Evolutionary conservation across 2,113 vertebrate species (phyloP), one percentile per base, ranked within the genome.

Genomic region (Siniperca knerii): DNA sequence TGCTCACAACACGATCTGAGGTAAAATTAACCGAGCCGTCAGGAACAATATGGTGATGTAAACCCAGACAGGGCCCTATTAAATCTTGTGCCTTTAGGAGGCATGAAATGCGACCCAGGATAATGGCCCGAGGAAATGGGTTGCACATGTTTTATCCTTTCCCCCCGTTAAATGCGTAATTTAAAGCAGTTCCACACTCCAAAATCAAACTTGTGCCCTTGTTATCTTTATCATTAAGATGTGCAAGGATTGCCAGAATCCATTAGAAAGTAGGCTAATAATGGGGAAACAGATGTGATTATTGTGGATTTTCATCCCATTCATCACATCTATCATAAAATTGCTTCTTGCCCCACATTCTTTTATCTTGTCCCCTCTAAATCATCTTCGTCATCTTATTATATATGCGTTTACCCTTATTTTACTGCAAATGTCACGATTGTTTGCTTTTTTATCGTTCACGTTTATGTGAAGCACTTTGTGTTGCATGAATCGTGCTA

Each of bases 21-120:
- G 77, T 46, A 3, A 70, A 89, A 92, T 88, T 60, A 91, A 86
- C 80, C 20, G 54, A 72, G 84, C 33, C 65, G 64, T 75, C 75
- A 77, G 71, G 71, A 84, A 88, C 92, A 88, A 82, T 84, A 50
- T 88, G 85, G 84, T 78, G 79, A 77, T 86, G 73, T 46, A 62
- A 81, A 79, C 9, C 20, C 37, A 66, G 42, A 62, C 81, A 72
- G 50, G 3, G 62, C 8, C 18, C 61, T 73, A 12, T 64, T 71
- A 46, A 61, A 67, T 29, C 33, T 1, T 33, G n/a, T 81, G 81
- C 87, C 83, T 65, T 79, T 20, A 70, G 82, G 83, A 84, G 76
- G n/a, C 72, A 52, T 89, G 69, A 87, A 71, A 85, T 84, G 70
- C 46, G 50, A 37, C 21, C 15, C 33, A 4, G 29, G n/a, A 40